Percentiles rank a stretch among this genome's conserved stretches.
These are phyloP conservation scores for Nymphalis polychloros DNA, from an alignment of 2,888 invertebrate species.

Conservation along the genomic window DNA sequence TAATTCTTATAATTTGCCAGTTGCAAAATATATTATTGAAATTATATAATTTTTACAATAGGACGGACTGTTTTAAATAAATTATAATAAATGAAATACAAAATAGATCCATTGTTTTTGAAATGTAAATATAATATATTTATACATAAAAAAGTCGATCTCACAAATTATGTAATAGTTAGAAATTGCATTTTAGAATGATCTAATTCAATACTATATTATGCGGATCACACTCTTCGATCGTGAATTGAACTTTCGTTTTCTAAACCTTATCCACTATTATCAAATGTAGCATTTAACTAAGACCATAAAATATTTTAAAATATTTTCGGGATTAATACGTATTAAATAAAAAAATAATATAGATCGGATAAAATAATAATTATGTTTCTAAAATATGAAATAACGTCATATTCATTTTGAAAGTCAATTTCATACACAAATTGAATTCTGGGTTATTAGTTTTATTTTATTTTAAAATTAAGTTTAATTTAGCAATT, in stretches of 20 bases:
- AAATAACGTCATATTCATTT: no score
- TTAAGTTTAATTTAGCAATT: no score
- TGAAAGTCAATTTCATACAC: no score
- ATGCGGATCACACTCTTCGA: conserved; percentile 32
- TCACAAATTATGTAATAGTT: background rate
- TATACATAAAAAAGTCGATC: background rate
- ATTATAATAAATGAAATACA: background rate
- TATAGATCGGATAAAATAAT: no score
- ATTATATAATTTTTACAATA: conserved; percentile 6
- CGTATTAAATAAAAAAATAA: no score
- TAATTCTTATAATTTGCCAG: background rate
- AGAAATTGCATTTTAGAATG: conserved; percentile 6
- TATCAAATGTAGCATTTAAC: no score
- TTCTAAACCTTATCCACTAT: conserved; percentile 20
- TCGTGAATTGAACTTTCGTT: conserved; percentile 54
- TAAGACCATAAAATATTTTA: background rate
- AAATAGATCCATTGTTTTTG: background rate
- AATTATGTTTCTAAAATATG: no score
- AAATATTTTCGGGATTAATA: background rate
- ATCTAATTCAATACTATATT: conserved; percentile 9
- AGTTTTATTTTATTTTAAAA: no score
- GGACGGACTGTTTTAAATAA: background rate
- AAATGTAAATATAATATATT: background rate
- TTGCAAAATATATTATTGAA: conserved; percentile 9
- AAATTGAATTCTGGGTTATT: no score